These are phyloP conservation scores for Bombus sibiricus DNA, from an alignment of 1,140 invertebrate genomes.

Conservation along the genomic window DNA sequence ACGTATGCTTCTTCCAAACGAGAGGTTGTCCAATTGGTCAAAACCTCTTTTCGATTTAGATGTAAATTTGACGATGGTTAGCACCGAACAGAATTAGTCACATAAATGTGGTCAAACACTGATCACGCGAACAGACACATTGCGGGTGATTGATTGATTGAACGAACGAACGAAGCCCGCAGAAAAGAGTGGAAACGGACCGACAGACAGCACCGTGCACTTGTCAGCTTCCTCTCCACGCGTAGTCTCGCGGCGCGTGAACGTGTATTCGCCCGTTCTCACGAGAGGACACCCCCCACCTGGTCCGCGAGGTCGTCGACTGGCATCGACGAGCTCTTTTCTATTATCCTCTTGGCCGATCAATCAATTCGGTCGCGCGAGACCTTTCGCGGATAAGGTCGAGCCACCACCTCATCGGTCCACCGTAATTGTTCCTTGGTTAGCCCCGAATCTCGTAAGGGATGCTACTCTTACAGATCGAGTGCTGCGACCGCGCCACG, in stretches of 20 bases:
- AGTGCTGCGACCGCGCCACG: conserved; percentile 31
- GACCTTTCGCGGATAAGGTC: conserved; percentile 24
- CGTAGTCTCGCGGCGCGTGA: conserved; percentile 30
- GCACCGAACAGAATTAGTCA: background rate
- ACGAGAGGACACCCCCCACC: conserved; percentile 62
- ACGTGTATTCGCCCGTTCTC: conserved; percentile 54
- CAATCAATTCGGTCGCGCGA: conserved; percentile 60
- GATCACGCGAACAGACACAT: conserved; percentile 1
- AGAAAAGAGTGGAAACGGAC: conserved; percentile 14
- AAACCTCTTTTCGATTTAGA: background rate
- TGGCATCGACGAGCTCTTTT: conserved; percentile 61
- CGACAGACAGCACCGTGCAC: conserved; percentile 31
- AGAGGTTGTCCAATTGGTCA: background rate
- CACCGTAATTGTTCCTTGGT: background rate
- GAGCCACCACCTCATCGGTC: conserved; percentile 16
- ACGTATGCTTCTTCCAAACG: background rate
- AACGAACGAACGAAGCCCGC: conserved; percentile 15
- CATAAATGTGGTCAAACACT: background rate
- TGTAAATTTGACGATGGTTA: background rate
- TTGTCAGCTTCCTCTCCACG: conserved; percentile 43
- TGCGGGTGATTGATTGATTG: background rate
- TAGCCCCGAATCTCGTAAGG: background rate
- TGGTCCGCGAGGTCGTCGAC: conserved; percentile 61
- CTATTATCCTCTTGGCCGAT: conserved; percentile 56
- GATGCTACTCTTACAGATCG: background rate